A percentile compares a stretch with the other conserved stretches of the same genome.
Conservation (phyloP, 2,113 vertebrate species). For the Cephalopholis sonnerati region DNA sequence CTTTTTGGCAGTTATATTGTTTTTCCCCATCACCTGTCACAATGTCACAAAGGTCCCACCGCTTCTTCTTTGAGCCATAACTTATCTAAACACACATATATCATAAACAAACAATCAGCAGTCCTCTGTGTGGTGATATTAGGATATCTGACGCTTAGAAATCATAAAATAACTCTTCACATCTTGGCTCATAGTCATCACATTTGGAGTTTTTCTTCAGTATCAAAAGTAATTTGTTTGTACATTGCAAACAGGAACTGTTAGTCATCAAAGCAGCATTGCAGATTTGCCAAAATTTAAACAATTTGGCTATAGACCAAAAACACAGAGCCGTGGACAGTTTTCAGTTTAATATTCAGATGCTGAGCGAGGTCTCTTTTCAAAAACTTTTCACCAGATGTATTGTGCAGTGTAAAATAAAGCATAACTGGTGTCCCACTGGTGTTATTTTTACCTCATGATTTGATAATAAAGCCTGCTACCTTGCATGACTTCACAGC, state of each 20-base stretch:
- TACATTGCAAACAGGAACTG: neutral
- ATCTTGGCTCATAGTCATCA: no score
- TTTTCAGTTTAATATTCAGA: neutral
- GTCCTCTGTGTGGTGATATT: no score
- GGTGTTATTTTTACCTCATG: neutral
- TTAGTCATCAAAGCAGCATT: neutral
- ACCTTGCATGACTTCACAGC: neutral
- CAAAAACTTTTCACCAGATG: neutral
- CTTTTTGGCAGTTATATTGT: no score
- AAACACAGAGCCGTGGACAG: neutral
- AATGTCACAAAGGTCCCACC: no score
- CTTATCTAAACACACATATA: no score
- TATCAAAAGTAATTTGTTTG: neutral
- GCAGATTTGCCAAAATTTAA: neutral
- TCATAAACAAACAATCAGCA: no score
- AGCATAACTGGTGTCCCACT: neutral
- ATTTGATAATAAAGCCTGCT: neutral
- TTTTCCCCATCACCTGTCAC: no score
- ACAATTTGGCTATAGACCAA: neutral
- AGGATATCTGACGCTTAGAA: no score
- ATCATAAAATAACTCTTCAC: no score
- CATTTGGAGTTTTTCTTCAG: neutral
- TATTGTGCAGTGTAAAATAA: neutral
- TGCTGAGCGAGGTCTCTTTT: neutral
- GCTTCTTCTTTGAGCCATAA: no score